Evolutionary conservation across 2,888 invertebrate species (phyloP).

Genomic region (Endomychus coccineus): DNA sequence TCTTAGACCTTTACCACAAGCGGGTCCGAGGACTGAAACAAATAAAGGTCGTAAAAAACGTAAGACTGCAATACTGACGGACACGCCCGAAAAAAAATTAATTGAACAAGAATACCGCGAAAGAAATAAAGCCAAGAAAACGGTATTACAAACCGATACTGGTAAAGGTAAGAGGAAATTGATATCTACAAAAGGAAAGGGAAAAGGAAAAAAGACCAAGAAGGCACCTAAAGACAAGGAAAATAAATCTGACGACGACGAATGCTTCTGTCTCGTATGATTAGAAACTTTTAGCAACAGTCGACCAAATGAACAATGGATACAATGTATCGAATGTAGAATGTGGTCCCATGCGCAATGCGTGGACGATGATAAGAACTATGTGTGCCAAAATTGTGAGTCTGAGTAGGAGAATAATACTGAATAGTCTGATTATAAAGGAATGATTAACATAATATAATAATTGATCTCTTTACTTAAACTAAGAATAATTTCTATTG

Average conservation of each 20-base stretch:
- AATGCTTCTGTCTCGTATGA: constrained; percentile 12
- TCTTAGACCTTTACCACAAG: constrained; percentile 19
- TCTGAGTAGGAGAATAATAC: constrained; percentile 2
- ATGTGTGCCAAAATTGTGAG: constrained; percentile 15
- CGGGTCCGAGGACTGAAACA: constrained; percentile 15
- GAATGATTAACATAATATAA: no score
- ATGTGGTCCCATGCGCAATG: constrained; percentile 12
- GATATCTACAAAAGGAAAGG: constrained; percentile 4
- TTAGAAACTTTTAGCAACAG: constrained; percentile 10
- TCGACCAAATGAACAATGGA: constrained; percentile 13
- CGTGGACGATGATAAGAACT: constrained; percentile 8
- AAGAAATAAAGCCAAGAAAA: constrained; percentile 20
- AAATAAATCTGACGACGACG: constrained; percentile 4
- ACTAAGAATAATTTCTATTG: no score
- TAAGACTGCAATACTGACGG: constrained; percentile 1
- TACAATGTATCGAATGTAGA: constrained; percentile 14
- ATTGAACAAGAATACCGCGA: constrained; percentile 21
- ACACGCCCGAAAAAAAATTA: constrained; percentile 19
- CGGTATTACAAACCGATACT: constrained; percentile 15
- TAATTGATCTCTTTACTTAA: no score
- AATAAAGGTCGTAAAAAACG: constrained; percentile 15
- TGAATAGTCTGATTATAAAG: not conserved
- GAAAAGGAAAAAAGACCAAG: constrained; percentile 1
- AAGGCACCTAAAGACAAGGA: not conserved
- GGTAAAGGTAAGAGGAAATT: constrained; percentile 7